phyloP scores from a whole-genome alignment of 1,140 invertebrate species.

The Drosophila nigromelanica region DNA sequence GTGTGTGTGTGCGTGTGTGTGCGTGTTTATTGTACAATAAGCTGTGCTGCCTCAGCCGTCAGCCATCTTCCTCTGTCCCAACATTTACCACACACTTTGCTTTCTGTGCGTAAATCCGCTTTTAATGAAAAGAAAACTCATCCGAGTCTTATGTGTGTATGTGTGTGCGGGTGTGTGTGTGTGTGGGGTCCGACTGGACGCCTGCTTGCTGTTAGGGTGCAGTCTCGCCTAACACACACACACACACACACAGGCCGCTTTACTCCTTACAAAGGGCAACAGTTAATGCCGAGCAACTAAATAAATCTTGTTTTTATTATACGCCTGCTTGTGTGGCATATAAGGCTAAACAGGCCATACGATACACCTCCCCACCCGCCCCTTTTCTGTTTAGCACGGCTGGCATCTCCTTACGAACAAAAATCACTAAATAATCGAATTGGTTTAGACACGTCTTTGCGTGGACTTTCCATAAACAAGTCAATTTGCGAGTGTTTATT shows the following conservation, averaged over 20 bases:
- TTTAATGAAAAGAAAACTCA: conserved; percentile 83
- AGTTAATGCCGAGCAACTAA: conserved; percentile 79
- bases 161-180: conserved; percentile 53
- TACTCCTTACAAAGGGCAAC: conserved; percentile 68
- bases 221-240: conserved; percentile 2
- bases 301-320: conserved; percentile 81
- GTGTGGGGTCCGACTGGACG: conserved; percentile 17
- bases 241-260: conserved; percentile 19
- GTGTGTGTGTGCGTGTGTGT: conserved; percentile 39
- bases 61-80: neutral
- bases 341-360: conserved; percentile 31
- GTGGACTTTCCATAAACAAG: conserved; percentile 66
- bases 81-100: conserved; percentile 27
- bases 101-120: conserved; percentile 76
- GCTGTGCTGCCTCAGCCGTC: conserved; percentile 47
- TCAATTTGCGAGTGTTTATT: conserved; percentile 69
- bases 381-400: conserved; percentile 9
- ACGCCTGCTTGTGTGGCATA: conserved; percentile 46
- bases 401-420: neutral
- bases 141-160: conserved; percentile 57
- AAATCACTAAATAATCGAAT: conserved; percentile 80
- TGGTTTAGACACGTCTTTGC: conserved; percentile 50
- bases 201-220: conserved; percentile 26
- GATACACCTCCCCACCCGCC: neutral
- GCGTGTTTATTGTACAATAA: conserved; percentile 80